Conservation (phyloP, 2,888 invertebrate genomes). For the Zeuzera pyrina region DNA sequence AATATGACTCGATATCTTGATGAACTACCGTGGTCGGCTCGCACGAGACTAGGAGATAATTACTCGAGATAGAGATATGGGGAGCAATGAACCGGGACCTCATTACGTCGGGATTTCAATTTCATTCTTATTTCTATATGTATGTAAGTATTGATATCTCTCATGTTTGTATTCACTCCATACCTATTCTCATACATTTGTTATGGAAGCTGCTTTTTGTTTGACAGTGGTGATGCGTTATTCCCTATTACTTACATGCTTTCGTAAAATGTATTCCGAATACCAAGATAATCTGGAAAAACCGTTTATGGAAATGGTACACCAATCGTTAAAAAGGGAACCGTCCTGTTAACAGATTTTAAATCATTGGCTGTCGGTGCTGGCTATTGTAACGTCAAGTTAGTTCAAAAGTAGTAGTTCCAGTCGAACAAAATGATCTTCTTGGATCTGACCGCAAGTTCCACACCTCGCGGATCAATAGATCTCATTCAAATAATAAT, state of each 20-base stretch:
- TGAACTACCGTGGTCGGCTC: conserved; percentile 23
- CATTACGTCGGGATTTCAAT: conserved; percentile 45
- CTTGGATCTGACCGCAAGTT: conserved; percentile 55
- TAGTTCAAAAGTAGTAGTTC: conserved; percentile 69
- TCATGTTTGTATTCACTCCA: no score
- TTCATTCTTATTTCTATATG: conserved; percentile 33
- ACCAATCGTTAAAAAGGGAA: conserved; percentile 72
- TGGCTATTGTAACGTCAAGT: conserved; percentile 69
- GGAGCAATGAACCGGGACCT: conserved; percentile 39
- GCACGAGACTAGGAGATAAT: conserved; percentile 43
- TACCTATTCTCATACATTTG: no score
- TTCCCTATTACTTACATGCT: conserved; percentile 35
- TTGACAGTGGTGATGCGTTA: conserved; percentile 32
- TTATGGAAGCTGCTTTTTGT: no score
- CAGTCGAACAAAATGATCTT: conserved; percentile 70
- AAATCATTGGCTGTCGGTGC: conserved; percentile 71
- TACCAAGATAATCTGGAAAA: conserved; percentile 56
- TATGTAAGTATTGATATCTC: no score
- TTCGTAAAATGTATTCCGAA: conserved; percentile 44
- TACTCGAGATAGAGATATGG: conserved; percentile 43
- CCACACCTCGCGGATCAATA: conserved; percentile 70
- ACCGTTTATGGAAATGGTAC: conserved; percentile 72
- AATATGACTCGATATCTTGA: conserved; percentile 30
- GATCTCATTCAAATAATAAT: conserved; percentile 73
- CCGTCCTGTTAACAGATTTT: conserved; percentile 73